phyloP scores from a whole-genome alignment of 1,140 invertebrate genomes.

The Ceratina australensis region DNA sequence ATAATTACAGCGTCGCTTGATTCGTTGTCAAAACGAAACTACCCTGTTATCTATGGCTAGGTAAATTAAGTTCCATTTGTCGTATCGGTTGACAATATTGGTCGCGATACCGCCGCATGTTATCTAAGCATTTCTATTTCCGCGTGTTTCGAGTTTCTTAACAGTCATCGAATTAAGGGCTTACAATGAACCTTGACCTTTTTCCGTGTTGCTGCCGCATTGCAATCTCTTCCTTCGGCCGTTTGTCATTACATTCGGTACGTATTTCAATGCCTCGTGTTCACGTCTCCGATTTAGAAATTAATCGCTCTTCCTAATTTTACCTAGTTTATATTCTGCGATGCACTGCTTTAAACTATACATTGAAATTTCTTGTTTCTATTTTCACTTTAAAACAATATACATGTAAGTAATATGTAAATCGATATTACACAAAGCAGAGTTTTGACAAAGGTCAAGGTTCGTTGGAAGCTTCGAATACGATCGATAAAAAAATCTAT shows the following conservation, averaged over 20 bases:
- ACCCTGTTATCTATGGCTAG: not conserved
- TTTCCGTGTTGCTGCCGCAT: not conserved
- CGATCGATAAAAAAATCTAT: slow-evolving; percentile 54
- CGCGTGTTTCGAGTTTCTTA: not conserved
- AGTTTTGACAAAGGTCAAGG: slow-evolving; percentile 52
- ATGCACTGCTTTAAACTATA: too few relatives aligned
- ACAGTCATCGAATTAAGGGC: not conserved
- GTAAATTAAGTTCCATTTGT: slow-evolving; percentile 8
- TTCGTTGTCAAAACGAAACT: not conserved
- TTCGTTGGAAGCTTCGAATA: slow-evolving; percentile 2
- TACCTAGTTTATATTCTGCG: not conserved
- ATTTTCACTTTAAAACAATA: not conserved
- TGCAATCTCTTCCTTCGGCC: not conserved
- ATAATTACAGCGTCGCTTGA: not conserved
- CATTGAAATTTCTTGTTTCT: not conserved
- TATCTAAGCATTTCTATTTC: not conserved
- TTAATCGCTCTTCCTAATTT: slow-evolving; percentile 1
- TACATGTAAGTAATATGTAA: not conserved
- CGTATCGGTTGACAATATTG: not conserved
- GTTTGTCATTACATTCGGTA: not conserved
- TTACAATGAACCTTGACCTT: slow-evolving; percentile 6
- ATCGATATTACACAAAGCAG: not conserved
- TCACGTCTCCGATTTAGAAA: not conserved
- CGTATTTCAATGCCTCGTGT: not conserved
- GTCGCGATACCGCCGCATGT: not conserved